A percentile compares a stretch with the other conserved stretches of the same genome.
Evolutionary conservation across 2,888 invertebrate species (phyloP).

Genomic region (Idaea dimidiata): DNA sequence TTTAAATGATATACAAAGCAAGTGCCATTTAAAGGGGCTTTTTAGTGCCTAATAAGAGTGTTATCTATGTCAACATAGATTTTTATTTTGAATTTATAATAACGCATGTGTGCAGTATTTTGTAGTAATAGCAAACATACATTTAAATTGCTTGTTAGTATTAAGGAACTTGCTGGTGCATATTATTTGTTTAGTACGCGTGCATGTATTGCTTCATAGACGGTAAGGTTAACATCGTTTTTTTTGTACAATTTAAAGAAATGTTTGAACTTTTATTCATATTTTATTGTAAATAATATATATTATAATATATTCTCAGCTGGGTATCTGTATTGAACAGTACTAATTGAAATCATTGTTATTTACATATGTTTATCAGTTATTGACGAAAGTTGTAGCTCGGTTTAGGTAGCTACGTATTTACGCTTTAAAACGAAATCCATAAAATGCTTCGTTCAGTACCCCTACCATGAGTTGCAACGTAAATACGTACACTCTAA

Average conservation of each 20-base stretch:
- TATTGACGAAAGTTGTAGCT: too few species aligned
- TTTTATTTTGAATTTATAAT: slow-evolving; percentile 33
- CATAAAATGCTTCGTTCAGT: too few species aligned
- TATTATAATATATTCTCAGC: too few species aligned
- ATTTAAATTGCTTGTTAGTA: slow-evolving; percentile 43
- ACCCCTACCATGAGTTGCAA: too few species aligned
- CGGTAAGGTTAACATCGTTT: not conserved
- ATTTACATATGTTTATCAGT: too few species aligned
- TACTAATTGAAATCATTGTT: too few species aligned
- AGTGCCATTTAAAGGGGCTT: slow-evolving; percentile 44
- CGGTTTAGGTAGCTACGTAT: too few species aligned
- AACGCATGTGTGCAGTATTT: slow-evolving; percentile 73
- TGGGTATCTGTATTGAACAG: too few species aligned
- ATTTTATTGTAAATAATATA: too few species aligned
- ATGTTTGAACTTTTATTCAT: too few species aligned
- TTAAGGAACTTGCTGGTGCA: slow-evolving; percentile 27
- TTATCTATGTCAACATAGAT: slow-evolving; percentile 68
- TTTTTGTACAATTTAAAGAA: not conserved
- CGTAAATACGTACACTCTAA: too few species aligned
- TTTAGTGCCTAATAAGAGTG: slow-evolving; percentile 38
- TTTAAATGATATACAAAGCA: slow-evolving; percentile 18
- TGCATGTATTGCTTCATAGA: slow-evolving; percentile 12
- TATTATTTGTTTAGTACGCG: slow-evolving; percentile 23
- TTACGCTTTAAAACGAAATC: too few species aligned
- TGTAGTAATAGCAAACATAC: slow-evolving; percentile 46